Evolutionary conservation across 2,888 invertebrate species (phyloP), one percentile per base, ranked within the genome.

Genomic region (Cheilosia variabilis): DNA sequence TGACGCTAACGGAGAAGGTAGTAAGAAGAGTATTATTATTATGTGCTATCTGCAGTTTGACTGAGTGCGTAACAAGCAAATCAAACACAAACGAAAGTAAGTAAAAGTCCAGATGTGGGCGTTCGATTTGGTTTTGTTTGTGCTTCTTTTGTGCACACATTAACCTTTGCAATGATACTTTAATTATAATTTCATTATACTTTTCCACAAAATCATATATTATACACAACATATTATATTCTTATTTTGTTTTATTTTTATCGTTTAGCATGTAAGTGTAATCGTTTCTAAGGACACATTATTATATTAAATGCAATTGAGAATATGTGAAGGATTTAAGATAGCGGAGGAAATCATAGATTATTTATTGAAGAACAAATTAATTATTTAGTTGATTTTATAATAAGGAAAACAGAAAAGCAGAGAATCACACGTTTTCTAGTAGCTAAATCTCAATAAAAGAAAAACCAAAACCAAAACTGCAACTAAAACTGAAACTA

Each of bases 41-140:
- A 81, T 79, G 79, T 86, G 81, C 81, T 86, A 76, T 76, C 72
- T 72, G 76, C 86, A 81, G 86, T 86, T 72, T 77, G 86, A 86
- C 86, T 86, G 86, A 86, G 86, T 86, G 86, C 86, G 66, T 76
- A 66, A 53, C 24, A 72, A 86, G 66, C 81, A 86, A 86, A 81
- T 57, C 7, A 62, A 81, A 57, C 66, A 81, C 72, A 72, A 81
- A 62, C 86, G 41, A 81, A 80, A 68, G 31, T 4, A 37, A 10
- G 37, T 13, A 13, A 3, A 10, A 10, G n/a, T 45, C 45, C 24
- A 31, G 15, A 10, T 24, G 24, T n/a, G 24, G 13, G 9, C 31
- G 31, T 43, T 13, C 31, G 50, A 22, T 60, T 71, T 53, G 52
- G 52, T 63, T 77, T 81, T 77, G 86, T 27, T 76, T 86, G 75